Conservation (phyloP, 1,140 invertebrate species). For the Drosophila melanogaster region DNA sequence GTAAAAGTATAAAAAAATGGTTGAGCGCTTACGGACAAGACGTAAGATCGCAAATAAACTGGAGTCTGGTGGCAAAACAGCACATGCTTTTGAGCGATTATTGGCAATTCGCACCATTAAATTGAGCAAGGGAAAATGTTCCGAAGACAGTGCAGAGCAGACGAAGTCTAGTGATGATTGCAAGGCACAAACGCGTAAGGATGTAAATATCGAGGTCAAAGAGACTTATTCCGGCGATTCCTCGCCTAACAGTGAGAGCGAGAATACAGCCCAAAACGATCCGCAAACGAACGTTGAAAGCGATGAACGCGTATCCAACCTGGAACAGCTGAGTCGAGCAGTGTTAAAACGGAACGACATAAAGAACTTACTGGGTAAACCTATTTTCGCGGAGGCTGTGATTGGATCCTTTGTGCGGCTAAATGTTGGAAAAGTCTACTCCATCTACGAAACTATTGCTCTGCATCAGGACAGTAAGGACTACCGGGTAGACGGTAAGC, state of each 20-base stretch:
- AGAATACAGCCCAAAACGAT: too few species aligned
- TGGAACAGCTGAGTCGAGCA: slow-evolving; percentile 13
- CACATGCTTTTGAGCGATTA: slow-evolving; percentile 27
- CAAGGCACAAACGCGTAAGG: not conserved
- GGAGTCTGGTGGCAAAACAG: slow-evolving; percentile 4
- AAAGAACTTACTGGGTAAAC: slow-evolving; percentile 42
- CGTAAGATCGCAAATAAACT: not conserved
- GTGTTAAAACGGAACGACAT: slow-evolving; percentile 42
- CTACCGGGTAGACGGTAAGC: slow-evolving; percentile 20
- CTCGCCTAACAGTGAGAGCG: not conserved
- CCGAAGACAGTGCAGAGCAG: not conserved
- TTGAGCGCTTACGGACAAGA: slow-evolving; percentile 23
- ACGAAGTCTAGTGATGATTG: not conserved
- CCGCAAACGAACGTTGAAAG: too few species aligned
- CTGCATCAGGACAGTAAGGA: not conserved
- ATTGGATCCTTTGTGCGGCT: slow-evolving; percentile 45
- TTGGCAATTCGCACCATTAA: slow-evolving; percentile 9
- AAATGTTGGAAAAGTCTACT: slow-evolving; percentile 1
- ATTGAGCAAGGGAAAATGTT: not conserved
- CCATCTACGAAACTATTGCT: slow-evolving; percentile 20
- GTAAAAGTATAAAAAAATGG: too few species aligned
- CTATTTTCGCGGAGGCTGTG: slow-evolving; percentile 40
- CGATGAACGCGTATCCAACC: not conserved
- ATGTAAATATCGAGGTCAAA: slow-evolving; percentile 9
- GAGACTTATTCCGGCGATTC: slow-evolving; percentile 50